These are phyloP conservation scores for Caenorhabditis macrosperma DNA, from an alignment of 2,888 invertebrate genomes.

Conservation along the genomic window DNA sequence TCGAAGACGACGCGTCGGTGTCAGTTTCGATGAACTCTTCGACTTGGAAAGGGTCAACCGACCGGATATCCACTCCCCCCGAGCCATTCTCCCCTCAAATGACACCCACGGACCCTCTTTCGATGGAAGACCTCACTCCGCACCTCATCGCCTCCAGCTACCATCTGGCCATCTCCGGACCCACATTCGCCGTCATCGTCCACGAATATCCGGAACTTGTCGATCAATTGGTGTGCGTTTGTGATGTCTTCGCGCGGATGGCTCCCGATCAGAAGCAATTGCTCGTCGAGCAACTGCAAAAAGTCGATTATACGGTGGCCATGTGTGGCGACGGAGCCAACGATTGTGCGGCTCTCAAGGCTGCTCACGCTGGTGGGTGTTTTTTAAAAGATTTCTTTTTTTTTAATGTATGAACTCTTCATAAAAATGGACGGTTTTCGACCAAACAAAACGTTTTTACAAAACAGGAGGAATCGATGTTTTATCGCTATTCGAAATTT, in stretches of 20 bases:
- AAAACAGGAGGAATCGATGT: too few species aligned
- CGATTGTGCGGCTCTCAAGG: slow-evolving; percentile 82
- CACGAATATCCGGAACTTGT: slow-evolving; percentile 78
- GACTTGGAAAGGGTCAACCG: slow-evolving; percentile 43
- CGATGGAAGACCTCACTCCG: slow-evolving; percentile 19
- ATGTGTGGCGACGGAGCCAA: slow-evolving; percentile 83
- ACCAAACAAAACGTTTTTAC: too few species aligned
- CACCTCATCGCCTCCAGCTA: slow-evolving; percentile 49
- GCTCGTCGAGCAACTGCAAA: slow-evolving; percentile 81
- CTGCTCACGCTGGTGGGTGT: slow-evolving; percentile 60
- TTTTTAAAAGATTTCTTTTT: too few species aligned
- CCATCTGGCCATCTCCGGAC: slow-evolving; percentile 64
- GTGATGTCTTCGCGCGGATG: slow-evolving; percentile 81
- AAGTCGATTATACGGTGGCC: slow-evolving; percentile 81
- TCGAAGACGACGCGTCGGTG: slow-evolving; percentile 62
- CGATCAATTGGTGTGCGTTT: slow-evolving; percentile 75
- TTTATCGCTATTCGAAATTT: too few species aligned
- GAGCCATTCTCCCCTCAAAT: background rate
- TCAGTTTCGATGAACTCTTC: slow-evolving; percentile 44
- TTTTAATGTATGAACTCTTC: too few species aligned
- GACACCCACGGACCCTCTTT: slow-evolving; percentile 1
- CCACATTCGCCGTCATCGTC: slow-evolving; percentile 75
- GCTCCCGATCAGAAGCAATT: slow-evolving; percentile 86
- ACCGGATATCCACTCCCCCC: slow-evolving; percentile 3
- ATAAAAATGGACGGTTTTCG: too few species aligned